Percentiles rank a stretch among this genome's conserved stretches.
Conservation (phyloP, 2,888 invertebrate species). For the Drosophila recens region DNA sequence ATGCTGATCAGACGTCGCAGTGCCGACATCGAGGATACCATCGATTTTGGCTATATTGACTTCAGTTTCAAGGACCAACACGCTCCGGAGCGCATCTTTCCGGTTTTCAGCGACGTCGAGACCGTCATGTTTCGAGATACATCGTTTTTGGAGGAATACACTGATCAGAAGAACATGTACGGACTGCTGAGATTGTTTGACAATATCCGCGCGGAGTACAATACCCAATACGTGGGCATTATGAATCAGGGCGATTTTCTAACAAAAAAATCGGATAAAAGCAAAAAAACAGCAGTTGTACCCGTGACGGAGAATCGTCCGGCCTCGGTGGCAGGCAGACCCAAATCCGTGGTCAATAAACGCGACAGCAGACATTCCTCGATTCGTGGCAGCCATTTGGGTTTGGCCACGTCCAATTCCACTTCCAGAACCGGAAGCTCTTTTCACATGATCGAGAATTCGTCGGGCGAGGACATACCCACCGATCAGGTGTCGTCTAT, state of each 20-base stretch:
- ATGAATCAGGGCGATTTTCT: slow-evolving; percentile 29
- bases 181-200: slow-evolving; percentile 50
- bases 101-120: slow-evolving; percentile 50
- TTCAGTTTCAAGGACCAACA: slow-evolving; percentile 63
- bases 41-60: slow-evolving; percentile 17
- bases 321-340: too few relatives aligned
- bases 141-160: fast-evolving
- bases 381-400: background rate
- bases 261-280: background rate
- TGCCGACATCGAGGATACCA: slow-evolving; percentile 29
- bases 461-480: background rate
- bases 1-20: slow-evolving; percentile 35
- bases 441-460: background rate
- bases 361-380: background rate
- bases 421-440: background rate
- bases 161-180: slow-evolving; percentile 24
- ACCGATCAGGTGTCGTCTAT: background rate
- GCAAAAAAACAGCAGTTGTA: background rate
- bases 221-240: slow-evolving; percentile 2
- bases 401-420: fast-evolving
- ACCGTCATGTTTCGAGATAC: background rate
- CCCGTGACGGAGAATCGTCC: slow-evolving; percentile 1
- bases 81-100: slow-evolving; percentile 76
- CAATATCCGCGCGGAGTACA: slow-evolving; percentile 37
- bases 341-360: background rate